These are phyloP conservation scores for Zosterops pallidus DNA, from an alignment of 2,113 vertebrate species.

Conservation along the genomic window DNA sequence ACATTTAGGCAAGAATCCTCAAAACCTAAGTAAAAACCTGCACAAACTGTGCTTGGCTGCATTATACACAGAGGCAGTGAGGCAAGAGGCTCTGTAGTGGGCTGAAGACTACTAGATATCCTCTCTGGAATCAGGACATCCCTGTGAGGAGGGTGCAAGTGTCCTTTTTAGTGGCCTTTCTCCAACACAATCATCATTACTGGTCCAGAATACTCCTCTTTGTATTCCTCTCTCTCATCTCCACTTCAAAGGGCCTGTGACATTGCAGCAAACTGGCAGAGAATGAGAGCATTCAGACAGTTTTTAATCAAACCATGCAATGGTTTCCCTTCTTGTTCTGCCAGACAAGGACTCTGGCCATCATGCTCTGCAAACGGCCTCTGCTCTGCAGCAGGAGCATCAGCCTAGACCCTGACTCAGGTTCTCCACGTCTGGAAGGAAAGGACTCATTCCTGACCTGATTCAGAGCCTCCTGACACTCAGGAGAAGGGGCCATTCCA, in stretches of 20 bases:
- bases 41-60: background rate
- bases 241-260: background rate
- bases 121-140: background rate
- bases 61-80: background rate
- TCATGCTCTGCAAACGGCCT: background rate
- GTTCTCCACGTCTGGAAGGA: background rate
- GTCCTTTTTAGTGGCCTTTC: background rate
- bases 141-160: background rate
- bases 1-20: background rate
- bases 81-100: background rate
- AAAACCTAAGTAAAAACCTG: background rate
- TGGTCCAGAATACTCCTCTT: background rate
- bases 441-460: background rate
- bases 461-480: constrained; percentile 52
- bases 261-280: background rate
- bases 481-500: background rate
- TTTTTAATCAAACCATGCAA: background rate
- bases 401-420: constrained; percentile 26
- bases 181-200: background rate
- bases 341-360: background rate
- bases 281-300: background rate
- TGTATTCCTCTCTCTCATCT: background rate
- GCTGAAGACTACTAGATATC: background rate
- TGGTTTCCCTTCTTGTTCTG: background rate
- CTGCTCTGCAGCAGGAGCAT: background rate